These are phyloP conservation scores for Meghimatium bilineatum DNA, from an alignment of 2,888 invertebrate genomes.

Conservation along the genomic window DNA sequence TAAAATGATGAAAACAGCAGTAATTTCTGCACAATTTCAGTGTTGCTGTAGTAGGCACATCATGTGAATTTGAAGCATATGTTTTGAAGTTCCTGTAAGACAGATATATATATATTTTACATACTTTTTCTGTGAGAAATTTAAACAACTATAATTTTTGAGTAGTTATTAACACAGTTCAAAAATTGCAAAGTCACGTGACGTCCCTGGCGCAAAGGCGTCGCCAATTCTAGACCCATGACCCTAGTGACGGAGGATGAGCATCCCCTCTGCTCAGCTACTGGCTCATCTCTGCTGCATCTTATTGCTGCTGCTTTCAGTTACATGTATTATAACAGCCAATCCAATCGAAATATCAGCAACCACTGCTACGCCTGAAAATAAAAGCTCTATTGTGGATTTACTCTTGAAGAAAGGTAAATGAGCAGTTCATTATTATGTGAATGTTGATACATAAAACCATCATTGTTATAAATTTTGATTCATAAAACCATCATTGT, in stretches of 20 bases:
- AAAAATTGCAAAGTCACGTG: slow-evolving; percentile 1
- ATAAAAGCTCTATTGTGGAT: background rate
- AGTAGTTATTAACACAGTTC: background rate
- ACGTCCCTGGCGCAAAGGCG: slow-evolving; percentile 20
- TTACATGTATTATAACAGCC: background rate
- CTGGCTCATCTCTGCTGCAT: slow-evolving; percentile 32
- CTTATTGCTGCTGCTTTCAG: slow-evolving; percentile 16
- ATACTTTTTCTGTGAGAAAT: background rate
- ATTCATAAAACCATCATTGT: no score
- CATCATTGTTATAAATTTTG: no score
- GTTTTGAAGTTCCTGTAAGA: no score
- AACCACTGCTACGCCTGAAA: background rate
- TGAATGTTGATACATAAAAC: no score
- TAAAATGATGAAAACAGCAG: no score
- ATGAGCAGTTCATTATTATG: no score
- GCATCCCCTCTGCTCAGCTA: slow-evolving; percentile 24
- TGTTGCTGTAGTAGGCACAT: no score
- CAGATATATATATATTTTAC: background rate
- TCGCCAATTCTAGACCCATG: slow-evolving; percentile 35
- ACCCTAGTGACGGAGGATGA: slow-evolving; percentile 43
- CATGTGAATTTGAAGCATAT: no score
- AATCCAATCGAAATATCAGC: slow-evolving; percentile 3
- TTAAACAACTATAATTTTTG: background rate
- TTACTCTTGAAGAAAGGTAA: slow-evolving; percentile 10
- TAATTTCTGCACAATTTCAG: no score